A percentile compares a stretch with the other conserved stretches of the same genome.
Conservation (phyloP, 2,113 vertebrate species). For the Camelus dromedarius region DNA sequence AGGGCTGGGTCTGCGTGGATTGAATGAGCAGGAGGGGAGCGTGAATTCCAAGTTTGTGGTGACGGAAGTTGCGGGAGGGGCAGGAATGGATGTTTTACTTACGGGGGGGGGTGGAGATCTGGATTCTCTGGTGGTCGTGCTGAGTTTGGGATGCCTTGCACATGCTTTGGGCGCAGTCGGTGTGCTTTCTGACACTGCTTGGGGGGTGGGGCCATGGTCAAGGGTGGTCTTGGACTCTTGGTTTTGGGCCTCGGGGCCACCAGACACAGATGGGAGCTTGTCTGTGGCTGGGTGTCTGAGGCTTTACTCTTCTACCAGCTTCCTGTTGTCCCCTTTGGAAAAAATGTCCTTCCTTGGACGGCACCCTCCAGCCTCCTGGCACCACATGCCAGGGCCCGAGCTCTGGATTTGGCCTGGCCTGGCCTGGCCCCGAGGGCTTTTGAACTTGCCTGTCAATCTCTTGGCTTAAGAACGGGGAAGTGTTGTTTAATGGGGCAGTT, state of each 20-base stretch:
- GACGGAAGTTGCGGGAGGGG: not conserved
- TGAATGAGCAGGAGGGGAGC: not conserved
- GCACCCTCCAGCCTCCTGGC: not conserved
- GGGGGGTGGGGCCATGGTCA: not conserved
- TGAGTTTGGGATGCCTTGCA: not conserved
- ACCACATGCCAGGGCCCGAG: not conserved
- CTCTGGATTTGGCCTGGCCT: not conserved
- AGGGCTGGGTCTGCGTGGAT: not conserved
- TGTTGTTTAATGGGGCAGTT: fast-evolving
- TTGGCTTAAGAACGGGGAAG: fast-evolving
- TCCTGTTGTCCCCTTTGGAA: not conserved
- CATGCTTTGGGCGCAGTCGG: fast-evolving
- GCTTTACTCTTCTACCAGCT: not conserved
- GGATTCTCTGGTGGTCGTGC: not conserved
- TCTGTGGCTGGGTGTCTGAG: not conserved
- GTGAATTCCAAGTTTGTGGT: not conserved
- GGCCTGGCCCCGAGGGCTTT: fast-evolving
- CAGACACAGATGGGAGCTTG: not conserved
- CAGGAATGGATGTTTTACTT: not conserved
- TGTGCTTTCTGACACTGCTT: fast-evolving
- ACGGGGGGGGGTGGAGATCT: too few species aligned
- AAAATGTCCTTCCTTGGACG: fast-evolving
- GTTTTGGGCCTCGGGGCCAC: not conserved
- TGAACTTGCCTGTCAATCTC: fast-evolving
- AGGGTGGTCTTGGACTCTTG: not conserved